These are phyloP conservation scores for Ispidina picta DNA, from an alignment of 2,797 vertebrate species.

Conservation along the genomic window DNA sequence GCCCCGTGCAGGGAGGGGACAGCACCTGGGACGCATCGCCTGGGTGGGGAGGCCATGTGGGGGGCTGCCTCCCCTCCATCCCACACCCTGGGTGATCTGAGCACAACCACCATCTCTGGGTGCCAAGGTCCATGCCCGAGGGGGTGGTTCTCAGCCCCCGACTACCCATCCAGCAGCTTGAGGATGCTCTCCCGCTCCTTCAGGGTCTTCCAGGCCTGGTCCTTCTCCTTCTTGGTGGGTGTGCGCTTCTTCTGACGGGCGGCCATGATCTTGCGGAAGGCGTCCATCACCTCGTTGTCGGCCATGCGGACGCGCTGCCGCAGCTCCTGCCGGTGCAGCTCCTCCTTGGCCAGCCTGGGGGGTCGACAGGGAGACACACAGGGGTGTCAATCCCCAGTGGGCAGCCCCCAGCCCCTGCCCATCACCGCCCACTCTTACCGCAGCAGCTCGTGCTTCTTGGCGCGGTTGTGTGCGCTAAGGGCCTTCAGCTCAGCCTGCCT, in stretches of 20 bases:
- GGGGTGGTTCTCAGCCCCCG: neutral
- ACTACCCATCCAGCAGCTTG: slow-evolving; percentile 89
- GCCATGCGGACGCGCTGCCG: slow-evolving; percentile 94
- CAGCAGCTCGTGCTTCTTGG: slow-evolving; percentile 94
- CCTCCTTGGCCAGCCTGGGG: slow-evolving; percentile 91
- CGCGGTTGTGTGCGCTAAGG: slow-evolving; percentile 89
- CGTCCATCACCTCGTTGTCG: slow-evolving; percentile 98
- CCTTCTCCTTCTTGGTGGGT: slow-evolving; percentile 97
- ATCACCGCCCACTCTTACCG: slow-evolving; percentile 75
- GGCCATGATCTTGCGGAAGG: slow-evolving; percentile 97
- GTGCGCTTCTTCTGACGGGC: slow-evolving; percentile 98
- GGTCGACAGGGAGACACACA: neutral
- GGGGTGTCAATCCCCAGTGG: fast-evolving
- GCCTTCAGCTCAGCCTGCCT: slow-evolving; percentile 96
- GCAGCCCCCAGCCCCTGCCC: neutral
- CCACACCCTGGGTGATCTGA: neutral
- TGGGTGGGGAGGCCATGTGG: neutral
- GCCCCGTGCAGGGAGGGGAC: neutral
- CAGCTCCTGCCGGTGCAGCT: slow-evolving; percentile 94
- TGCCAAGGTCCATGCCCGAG: neutral
- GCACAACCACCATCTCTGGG: neutral
- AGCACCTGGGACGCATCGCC: neutral
- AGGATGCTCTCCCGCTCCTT: slow-evolving; percentile 97
- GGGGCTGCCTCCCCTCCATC: fast-evolving
- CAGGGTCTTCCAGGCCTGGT: slow-evolving; percentile 97